A percentile compares a stretch with the other conserved stretches of the same genome.
These are phyloP conservation scores for Acronicta leporina DNA, from an alignment of 2,888 invertebrate species.

Conservation along the genomic window DNA sequence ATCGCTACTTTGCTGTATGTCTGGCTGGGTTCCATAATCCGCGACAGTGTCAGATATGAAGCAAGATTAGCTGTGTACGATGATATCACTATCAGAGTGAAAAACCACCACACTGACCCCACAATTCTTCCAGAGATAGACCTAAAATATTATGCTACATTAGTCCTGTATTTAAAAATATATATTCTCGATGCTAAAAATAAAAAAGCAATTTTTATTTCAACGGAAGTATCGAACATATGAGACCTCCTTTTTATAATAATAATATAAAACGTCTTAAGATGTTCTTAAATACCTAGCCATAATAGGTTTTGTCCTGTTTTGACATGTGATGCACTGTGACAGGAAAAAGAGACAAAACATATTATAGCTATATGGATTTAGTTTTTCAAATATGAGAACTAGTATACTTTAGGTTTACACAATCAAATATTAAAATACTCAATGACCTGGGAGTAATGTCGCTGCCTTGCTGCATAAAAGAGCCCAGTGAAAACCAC, in stretches of 20 bases:
- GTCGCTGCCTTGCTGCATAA: conserved; percentile 99
- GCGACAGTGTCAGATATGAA: conserved; percentile 97
- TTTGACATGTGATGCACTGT: too few species aligned
- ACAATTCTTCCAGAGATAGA: conserved; percentile 97
- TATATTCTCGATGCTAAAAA: too few species aligned
- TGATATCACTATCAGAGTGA: conserved; percentile 97
- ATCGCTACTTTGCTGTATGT: conserved; percentile 71
- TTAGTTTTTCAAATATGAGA: background rate
- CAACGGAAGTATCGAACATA: too few species aligned
- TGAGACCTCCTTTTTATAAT: too few species aligned
- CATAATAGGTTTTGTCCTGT: too few species aligned
- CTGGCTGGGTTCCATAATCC: conserved; percentile 97
- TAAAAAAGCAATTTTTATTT: too few species aligned
- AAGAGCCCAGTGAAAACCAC: conserved; percentile 99
- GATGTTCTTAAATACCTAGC: too few species aligned
- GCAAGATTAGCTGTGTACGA: conserved; percentile 99
- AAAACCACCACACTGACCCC: conserved; percentile 99
- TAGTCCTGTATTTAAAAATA: background rate
- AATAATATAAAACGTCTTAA: too few species aligned
- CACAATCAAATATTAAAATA: conserved; percentile 62
- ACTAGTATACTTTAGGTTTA: conserved; percentile 47
- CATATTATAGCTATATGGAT: too few species aligned
- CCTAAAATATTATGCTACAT: conserved; percentile 72
- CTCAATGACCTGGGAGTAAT: conserved; percentile 95
- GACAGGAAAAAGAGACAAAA: too few species aligned